phyloP scores from a whole-genome alignment of 2,797 vertebrate species.

The Sphenopsis melanotis region DNA sequence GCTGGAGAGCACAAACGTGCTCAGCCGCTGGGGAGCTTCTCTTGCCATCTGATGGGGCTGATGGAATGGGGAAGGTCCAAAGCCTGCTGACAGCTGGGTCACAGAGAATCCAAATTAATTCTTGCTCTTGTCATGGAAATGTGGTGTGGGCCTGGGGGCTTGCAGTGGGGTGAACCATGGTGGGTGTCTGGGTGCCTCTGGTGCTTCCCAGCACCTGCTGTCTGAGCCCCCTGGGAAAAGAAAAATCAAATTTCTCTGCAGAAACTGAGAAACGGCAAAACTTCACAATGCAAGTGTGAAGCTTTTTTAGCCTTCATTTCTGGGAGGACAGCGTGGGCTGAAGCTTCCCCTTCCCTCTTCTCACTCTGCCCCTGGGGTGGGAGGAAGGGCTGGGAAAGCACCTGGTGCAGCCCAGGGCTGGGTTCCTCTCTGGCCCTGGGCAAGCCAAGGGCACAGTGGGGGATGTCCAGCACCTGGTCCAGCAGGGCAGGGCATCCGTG shows the following conservation, averaged over 20 bases:
- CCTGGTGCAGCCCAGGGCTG: fast-evolving
- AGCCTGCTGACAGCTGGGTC: background rate
- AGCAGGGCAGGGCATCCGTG: fast-evolving
- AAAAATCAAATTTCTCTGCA: background rate
- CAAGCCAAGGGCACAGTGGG: background rate
- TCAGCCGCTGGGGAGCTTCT: background rate
- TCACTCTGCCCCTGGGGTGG: background rate
- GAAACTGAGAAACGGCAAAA: background rate
- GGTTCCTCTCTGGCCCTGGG: background rate
- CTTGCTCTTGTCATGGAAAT: background rate
- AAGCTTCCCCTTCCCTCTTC: background rate
- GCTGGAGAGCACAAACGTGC: background rate
- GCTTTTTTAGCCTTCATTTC: background rate
- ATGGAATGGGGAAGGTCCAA: background rate
- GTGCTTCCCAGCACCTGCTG: background rate
- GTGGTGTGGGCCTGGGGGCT: background rate
- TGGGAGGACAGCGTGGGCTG: background rate
- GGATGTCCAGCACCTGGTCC: background rate
- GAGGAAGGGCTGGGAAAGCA: background rate
- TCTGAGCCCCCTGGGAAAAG: background rate
- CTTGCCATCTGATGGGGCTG: background rate
- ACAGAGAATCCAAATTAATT: background rate
- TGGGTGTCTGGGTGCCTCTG: background rate
- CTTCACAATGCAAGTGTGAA: fast-evolving
- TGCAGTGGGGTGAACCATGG: background rate